Evolutionary conservation across 2,113 vertebrate genomes (phyloP), one percentile per base, ranked within the genome.

Genomic region (Emydura subglobosa): DNA sequence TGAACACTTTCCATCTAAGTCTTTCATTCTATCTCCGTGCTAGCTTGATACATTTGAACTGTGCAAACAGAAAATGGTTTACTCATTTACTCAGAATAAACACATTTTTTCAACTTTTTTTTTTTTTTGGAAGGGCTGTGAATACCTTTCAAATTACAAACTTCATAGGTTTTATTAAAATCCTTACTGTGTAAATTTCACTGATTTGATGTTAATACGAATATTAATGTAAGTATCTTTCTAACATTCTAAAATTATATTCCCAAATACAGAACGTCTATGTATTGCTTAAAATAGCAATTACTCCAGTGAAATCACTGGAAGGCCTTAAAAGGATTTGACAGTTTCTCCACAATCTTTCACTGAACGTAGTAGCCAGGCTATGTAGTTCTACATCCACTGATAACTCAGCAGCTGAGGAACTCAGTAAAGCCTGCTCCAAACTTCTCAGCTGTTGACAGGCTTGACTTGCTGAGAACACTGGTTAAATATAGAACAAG

Each of bases 401-500:
- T 97, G 97, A 98, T 98, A 98, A 98, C 95, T 98, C 98, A 98
- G 99, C 99, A 99, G 99, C 99, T 98, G 98, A 97, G 97, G 98
- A 98, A 97, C 98, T 97, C 97, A 89, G 98, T 95, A 97, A 97
- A 98, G 98, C 98, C 97, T 96, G 98, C 98, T 98, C 98, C 98
- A 98, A 98, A 98, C 98, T 98, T 97, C 98, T 98, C 98, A 99
- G 98, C 98, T 99, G 99, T 98, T 98, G 98, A 98, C 98, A 98
- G 98, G 98, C 98, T 98, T 96, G 98, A 98, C 98, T 98, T 98
- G 98, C 98, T 99, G 99, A 99, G 99, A 99, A 98, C 98, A 98
- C 97, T 94, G 97, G 98, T 98, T 99, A 99, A 99, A 99, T 99
- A 99, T 99, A 99, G 99, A 98, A 97, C 97, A 74, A 96, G 95